These are phyloP conservation scores for Heliocidaris erythrogramma DNA, from an alignment of 35 echinoderm and acorn worm genomes.

Conservation along the genomic window DNA sequence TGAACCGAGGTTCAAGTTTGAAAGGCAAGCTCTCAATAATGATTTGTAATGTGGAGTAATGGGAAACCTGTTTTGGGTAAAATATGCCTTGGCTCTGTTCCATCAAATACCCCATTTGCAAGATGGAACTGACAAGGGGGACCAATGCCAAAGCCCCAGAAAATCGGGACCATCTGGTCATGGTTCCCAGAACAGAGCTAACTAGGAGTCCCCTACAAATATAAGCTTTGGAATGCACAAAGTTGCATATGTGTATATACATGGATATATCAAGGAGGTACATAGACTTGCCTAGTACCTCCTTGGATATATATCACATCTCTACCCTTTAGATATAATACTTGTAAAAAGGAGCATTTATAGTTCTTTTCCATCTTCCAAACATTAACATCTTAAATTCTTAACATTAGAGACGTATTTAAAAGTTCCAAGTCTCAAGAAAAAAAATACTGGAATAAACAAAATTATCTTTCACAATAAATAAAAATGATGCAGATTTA, in stretches of 20 bases:
- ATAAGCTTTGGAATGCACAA: background rate
- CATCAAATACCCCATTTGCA: conserved; percentile 20
- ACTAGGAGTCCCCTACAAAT: background rate
- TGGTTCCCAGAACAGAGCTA: background rate
- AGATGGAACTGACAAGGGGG: conserved; percentile 27
- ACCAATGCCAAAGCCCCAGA: background rate
- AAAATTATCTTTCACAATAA: too few species aligned
- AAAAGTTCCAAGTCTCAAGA: too few species aligned
- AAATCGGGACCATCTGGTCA: conserved; percentile 28
- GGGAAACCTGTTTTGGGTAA: conserved; percentile 25
- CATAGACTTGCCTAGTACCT: too few species aligned
- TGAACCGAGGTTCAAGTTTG: background rate
- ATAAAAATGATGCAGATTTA: too few species aligned
- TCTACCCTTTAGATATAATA: too few species aligned
- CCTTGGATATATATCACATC: too few species aligned
- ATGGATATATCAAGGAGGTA: too few species aligned
- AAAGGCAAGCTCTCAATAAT: background rate
- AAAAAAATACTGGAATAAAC: too few species aligned
- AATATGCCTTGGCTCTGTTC: conserved; percentile 6
- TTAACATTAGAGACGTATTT: too few species aligned
- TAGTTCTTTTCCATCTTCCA: too few species aligned
- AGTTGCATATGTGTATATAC: background rate
- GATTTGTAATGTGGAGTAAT: conserved; percentile 24
- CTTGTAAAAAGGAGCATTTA: too few species aligned
- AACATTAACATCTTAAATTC: too few species aligned